Conservation (phyloP, 2,888 invertebrate species). For the Girardia tigrina region DNA sequence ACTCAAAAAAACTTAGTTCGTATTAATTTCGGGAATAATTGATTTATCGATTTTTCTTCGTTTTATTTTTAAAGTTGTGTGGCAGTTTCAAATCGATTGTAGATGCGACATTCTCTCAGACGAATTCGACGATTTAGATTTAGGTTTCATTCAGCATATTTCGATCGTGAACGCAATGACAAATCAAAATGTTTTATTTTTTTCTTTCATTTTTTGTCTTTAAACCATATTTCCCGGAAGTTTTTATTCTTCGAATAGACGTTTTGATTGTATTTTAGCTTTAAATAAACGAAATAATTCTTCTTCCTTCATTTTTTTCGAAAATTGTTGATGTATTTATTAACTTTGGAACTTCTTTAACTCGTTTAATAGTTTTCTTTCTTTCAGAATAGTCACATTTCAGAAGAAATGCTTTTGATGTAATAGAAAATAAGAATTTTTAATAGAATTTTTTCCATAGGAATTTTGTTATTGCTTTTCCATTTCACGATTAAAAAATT, state of each 20-base stretch:
- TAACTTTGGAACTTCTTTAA: constrained; percentile 24
- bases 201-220: constrained; percentile 15
- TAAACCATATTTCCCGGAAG: constrained; percentile 36
- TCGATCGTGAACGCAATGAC: neutral
- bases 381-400: constrained; percentile 1
- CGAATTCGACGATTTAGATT: too few species aligned
- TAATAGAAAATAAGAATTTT: too few species aligned
- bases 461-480: constrained; percentile 40
- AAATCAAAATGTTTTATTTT: neutral
- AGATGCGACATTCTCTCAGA: too few species aligned
- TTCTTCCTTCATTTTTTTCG: constrained; percentile 44
- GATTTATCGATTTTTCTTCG: too few species aligned
- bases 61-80: too few species aligned
- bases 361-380: neutral
- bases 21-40: too few species aligned
- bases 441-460: neutral
- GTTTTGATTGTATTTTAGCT: constrained; percentile 47
- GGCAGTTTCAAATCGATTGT: too few species aligned
- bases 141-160: neutral
- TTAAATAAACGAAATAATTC: constrained; percentile 46
- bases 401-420: neutral
- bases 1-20: too few species aligned
- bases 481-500: constrained; percentile 44
- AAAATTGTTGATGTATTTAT: neutral
- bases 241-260: constrained; percentile 39